Percentiles rank a stretch among this genome's conserved stretches.
These are phyloP conservation scores for Apomyelois bistriatella DNA, from an alignment of 2,888 invertebrate species.

Conservation along the genomic window DNA sequence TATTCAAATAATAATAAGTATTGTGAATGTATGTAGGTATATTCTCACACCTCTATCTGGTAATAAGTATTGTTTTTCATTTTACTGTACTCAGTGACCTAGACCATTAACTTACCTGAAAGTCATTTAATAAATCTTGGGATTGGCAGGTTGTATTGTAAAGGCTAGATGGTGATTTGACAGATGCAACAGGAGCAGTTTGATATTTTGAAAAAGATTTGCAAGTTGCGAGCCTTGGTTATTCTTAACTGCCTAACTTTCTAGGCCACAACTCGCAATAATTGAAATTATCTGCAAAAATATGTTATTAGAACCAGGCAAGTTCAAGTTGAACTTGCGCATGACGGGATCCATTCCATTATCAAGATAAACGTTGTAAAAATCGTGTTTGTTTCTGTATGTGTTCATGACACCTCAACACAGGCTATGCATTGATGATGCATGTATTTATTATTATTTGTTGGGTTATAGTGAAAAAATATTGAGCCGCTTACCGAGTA, in stretches of 20 bases:
- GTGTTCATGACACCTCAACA: constrained; percentile 15
- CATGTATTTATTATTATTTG: constrained; percentile 19
- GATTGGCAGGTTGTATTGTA: constrained; percentile 4
- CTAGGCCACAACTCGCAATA: constrained; percentile 25
- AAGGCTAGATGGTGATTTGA: too few relatives aligned
- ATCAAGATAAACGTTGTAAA: constrained; percentile 15
- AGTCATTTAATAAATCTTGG: constrained; percentile 23
- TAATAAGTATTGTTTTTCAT: constrained; percentile 20
- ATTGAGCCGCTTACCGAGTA: constrained; percentile 20
- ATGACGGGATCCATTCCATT: constrained; percentile 13
- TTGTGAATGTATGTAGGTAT: constrained; percentile 19
- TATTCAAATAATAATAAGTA: constrained; percentile 18
- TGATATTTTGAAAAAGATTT: too few relatives aligned
- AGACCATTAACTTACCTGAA: constrained; percentile 21
- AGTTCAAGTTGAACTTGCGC: constrained; percentile 8
- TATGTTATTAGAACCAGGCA: constrained; percentile 18
- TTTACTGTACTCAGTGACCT: constrained; percentile 21
- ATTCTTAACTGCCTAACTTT: constrained; percentile 23
- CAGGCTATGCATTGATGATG: constrained; percentile 16
- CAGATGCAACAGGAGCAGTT: too few relatives aligned
- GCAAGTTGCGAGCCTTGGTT: constrained; percentile 15
- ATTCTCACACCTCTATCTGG: constrained; percentile 15
- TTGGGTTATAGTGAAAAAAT: constrained; percentile 18
- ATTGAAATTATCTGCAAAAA: constrained; percentile 24
- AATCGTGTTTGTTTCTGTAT: constrained; percentile 18